Base-by-base conservation (phyloP, 2,113 vertebrate genomes). In the Hippolais icterina region DNA sequence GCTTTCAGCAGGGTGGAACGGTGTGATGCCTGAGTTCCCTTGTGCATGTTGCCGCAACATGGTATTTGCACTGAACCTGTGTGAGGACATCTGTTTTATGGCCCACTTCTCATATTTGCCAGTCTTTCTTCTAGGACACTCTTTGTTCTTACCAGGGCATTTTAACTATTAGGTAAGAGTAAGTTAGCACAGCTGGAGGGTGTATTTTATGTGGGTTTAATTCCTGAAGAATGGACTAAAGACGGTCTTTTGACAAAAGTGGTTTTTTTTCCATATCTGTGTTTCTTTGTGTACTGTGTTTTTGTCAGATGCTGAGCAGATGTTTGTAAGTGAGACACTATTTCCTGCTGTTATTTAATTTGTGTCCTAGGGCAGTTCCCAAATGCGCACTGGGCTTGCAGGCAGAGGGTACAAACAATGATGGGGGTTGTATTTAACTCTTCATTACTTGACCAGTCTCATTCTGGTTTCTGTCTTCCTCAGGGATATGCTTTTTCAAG, bases 281-380 rank as follows among this genome's bases (percentile, higher is more conserved):
- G 56, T 87, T 79, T 69, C 57, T 86, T 81, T 84, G 44, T 63
- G 64, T 39, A 10, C 69, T 68, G 31, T 84, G 61, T 91, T 93
- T 84, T 66, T 78, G 65, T 71, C n/a, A 33, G 74, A 24, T 57
- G 53, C 63, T 33, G 83, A 92, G 89, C 93, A 94, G 94, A 93
- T 97, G 86, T 92, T 83, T 81, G 8, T 86, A 19, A 88, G 82
- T 37, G 68, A 86, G 63, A 80, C 44, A 49, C 60, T 75, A 33
- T 93, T 90, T 93, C 81, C 88, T 57, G 16, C 65, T 89, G 80
- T 76, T 90, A 84, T 11, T 96, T 94, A 86, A 93, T 96, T 93
- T 92, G 65, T 19, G 3, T 93, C 93, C 90, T 90, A 35, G 49
- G 83, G 94, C 87, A 71, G 42, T 96, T 77, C 61, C 37, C 16